Evolutionary conservation across 2,113 vertebrate species (phyloP).

Genomic region (Sturnira hondurensis): DNA sequence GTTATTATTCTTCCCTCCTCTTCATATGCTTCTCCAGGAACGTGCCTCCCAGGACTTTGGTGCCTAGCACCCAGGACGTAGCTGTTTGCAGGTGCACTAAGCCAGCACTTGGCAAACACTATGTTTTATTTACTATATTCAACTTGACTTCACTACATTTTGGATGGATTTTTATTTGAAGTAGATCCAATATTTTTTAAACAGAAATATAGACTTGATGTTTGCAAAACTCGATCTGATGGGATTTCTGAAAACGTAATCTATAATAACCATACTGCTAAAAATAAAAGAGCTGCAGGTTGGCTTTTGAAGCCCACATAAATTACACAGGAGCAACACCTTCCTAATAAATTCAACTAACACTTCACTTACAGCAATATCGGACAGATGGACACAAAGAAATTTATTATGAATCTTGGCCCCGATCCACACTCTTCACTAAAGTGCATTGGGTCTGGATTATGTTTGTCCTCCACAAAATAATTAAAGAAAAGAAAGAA

Average conservation of each 20-base stretch:
- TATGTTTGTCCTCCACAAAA: conserved; percentile 13
- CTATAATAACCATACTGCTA: background rate
- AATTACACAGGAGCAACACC: background rate
- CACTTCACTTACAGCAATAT: conserved; percentile 13
- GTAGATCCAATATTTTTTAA: background rate
- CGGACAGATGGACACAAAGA: conserved; percentile 10
- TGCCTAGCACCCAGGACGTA: background rate
- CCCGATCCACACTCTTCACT: conserved; percentile 16
- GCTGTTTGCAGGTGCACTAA: background rate
- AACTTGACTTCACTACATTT: background rate
- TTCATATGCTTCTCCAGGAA: background rate
- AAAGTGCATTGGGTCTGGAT: background rate
- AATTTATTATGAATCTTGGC: conserved; percentile 53
- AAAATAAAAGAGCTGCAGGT: background rate
- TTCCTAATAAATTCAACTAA: conserved; percentile 20
- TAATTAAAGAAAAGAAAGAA: background rate
- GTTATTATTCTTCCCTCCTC: background rate
- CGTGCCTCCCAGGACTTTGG: background rate
- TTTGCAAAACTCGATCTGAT: background rate
- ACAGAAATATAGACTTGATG: background rate
- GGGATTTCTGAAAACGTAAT: conserved; percentile 21
- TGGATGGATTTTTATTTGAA: conserved; percentile 13
- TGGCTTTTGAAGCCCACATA: conserved; percentile 32
- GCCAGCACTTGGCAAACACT: background rate
- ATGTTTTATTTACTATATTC: background rate